phyloP scores from a whole-genome alignment of 2,113 vertebrate genomes.

The Eidolon helvum region DNA sequence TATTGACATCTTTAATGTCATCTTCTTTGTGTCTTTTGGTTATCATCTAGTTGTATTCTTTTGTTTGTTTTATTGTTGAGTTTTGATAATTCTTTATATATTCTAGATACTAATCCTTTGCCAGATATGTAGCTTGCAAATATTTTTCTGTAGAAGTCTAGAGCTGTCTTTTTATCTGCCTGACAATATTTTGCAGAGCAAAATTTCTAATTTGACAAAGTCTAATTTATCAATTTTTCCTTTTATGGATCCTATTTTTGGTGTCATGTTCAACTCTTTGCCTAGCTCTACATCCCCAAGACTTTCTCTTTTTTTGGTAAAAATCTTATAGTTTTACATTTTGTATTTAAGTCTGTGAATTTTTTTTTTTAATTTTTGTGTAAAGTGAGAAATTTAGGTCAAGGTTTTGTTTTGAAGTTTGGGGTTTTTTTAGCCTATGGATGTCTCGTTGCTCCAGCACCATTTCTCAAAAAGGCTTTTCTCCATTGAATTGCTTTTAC shows the following conservation, averaged over 20 bases:
- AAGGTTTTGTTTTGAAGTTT: background rate
- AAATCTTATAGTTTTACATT: background rate
- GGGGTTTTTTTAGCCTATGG: background rate
- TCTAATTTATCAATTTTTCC: background rate
- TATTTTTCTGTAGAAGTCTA: background rate
- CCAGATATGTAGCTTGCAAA: background rate
- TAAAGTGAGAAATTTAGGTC: background rate
- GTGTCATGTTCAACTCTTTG: background rate
- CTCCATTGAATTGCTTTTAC: no score
- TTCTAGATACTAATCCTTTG: background rate
- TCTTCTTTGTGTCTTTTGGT: background rate
- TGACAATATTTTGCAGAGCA: background rate
- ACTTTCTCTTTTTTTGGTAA: background rate
- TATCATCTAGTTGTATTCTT: background rate
- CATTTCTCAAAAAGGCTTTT: no score
- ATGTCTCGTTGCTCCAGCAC: no score
- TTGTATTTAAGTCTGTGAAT: background rate
- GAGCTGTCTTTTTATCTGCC: background rate
- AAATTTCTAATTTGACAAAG: background rate
- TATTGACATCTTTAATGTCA: background rate
- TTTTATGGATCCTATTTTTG: background rate
- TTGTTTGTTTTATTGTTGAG: background rate
- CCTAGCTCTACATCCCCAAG: background rate
- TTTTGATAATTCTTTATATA: background rate
- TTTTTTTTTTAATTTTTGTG: background rate